Evolutionary conservation across 2,888 invertebrate species (phyloP), one percentile per base, ranked within the genome.

Genomic region (Drosophila koepferae): DNA sequence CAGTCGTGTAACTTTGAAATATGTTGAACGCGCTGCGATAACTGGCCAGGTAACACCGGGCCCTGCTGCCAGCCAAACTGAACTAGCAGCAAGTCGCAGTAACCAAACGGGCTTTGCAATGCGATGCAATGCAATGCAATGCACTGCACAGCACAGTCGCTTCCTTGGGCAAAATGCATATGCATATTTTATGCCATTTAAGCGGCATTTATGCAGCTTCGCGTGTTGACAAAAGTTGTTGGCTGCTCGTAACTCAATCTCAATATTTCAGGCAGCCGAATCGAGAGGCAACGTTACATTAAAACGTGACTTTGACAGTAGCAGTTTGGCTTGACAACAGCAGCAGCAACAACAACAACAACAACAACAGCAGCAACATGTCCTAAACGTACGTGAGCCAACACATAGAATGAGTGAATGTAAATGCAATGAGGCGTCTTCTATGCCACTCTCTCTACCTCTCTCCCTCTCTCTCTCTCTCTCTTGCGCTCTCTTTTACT

Each of bases 1-100:
- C 75, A 88, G 90, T 85, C 90, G 90, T 85, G 84, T 88, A 90
- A 88, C 86, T 85, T 88, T 85, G 84, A 90, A 90, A 90, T 88
- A 90, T 85, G 84, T 80, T 84, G 82, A 90, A 72, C 79, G 74
- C 73, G 78, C 82, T 74, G 89, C 89, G 83, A 84, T 84, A 84
- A 84, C 83, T 89, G 87, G 85, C 85, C 90, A 85, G 90, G 86
- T 84, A 88, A 82, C 84, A 65, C 63, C 49, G 67, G 70, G 51
- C 72, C 44, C 70, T 40, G 49, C 34, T 49, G 16, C 59, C 44
- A 46, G 36, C 36, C 3, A 40, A 55, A 60, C 36, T 7, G 31
- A 59, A 60, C 67, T 54, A 20, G 80, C 62, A 38, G 74, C 61
- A 40, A 63, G 58, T 71, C n/a, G 77, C 63, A 59, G 53, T n/a